Evolutionary conservation across 2,888 invertebrate species (phyloP), one percentile per base, ranked within the genome.

Genomic region (Scaptomyza tumidula): DNA sequence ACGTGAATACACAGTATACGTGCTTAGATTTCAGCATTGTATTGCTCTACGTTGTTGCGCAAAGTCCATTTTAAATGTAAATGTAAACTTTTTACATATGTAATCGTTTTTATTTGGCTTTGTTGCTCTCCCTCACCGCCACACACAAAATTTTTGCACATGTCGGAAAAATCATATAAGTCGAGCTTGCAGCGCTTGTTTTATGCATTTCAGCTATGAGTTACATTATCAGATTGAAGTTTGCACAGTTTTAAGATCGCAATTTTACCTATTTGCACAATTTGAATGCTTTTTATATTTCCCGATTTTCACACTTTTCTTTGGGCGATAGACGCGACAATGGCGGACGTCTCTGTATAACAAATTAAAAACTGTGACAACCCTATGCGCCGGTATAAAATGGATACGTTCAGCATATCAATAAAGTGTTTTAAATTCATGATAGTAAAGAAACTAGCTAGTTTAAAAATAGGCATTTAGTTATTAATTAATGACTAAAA

Each of bases 301-400:
- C 53, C 71, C 78, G 75, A 78, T 83, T 84, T 86, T 71, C 80
- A 69, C 87, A 85, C 67, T 77, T 84, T 81, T 81, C 78, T 86
- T 60, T 60, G 52, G 63, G 59, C 67, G 81, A 78, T 71, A 84
- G 90, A 90, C 90, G 90, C 90, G 90, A 90, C 78, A 90, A 90
- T 90, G 91, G 90, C 91, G 85, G 90, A 82, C 88, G 87, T 85
- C 88, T 80, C 81, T 80, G 79, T 88, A 81, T 81, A 75, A 68
- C 68, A 75, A 74, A 70, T 58, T 56, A 49, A 29, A 52, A 53
- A 55, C 48, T 29, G 52, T 85, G 80, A 71, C 86, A 85, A 69
- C 86, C 43, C 80, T 81, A 10, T 11, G n/a, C 29, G 62, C 82
- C 84, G 82, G 82, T 62, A 67, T 60, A 24, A 27, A 31, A 4